phyloP scores from a whole-genome alignment of 1,140 invertebrate species.

The Zeugodacus cucurbitae region DNA sequence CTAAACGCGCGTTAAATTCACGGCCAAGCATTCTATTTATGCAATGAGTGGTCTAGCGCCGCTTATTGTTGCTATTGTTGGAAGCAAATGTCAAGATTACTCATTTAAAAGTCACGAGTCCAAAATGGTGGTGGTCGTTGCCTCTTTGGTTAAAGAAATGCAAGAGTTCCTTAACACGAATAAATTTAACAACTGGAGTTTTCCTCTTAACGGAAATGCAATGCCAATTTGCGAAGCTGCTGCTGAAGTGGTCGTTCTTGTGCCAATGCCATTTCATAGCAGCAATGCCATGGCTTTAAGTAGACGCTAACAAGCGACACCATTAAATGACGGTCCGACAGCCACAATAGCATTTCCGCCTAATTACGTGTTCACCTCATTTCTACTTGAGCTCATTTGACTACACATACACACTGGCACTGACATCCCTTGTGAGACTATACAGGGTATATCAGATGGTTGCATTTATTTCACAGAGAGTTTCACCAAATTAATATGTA shows the following conservation, averaged over 20 bases:
- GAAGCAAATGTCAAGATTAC: not conserved
- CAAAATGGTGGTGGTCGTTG: not conserved
- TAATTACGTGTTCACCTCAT: no score
- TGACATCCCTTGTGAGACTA: no score
- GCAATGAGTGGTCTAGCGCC: not conserved
- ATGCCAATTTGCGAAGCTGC: not conserved
- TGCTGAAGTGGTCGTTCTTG: not conserved
- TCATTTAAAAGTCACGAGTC: not conserved
- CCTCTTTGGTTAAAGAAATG: not conserved
- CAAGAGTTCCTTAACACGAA: not conserved
- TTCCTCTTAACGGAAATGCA: not conserved
- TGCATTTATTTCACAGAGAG: no score
- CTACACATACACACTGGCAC: no score
- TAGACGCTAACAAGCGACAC: not conserved
- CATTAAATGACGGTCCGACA: not conserved
- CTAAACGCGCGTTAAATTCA: not conserved
- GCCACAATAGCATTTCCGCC: not conserved
- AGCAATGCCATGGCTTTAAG: not conserved
- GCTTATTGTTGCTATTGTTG: not conserved
- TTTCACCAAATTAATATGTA: no score
- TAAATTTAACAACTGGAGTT: no score
- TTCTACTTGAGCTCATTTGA: no score
- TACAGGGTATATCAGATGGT: no score
- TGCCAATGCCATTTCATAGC: not conserved
- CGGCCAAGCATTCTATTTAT: not conserved